Conservation (phyloP, 2,888 invertebrate species). For the Nymphalis c-album region DNA sequence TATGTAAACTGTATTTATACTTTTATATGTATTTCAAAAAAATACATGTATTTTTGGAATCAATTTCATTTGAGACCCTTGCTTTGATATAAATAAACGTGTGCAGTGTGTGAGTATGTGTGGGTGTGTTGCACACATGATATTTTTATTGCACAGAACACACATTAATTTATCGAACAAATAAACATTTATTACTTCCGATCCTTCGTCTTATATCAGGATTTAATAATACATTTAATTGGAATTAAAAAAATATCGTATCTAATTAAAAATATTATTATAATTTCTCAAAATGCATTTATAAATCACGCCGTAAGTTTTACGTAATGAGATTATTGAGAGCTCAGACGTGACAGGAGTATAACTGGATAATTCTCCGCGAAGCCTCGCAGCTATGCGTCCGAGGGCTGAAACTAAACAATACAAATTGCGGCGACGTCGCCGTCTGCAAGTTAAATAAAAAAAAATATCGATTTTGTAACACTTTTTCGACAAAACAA, state of each 20-base stretch:
- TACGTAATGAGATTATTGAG: slow-evolving; percentile 53
- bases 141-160: too few relatives aligned
- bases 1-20: too few relatives aligned
- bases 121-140: too few relatives aligned
- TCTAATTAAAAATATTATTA: neutral
- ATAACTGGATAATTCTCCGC: slow-evolving; percentile 55
- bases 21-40: too few relatives aligned
- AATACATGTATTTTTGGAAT: too few relatives aligned
- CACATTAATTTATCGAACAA: too few relatives aligned
- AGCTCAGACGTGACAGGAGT: slow-evolving; percentile 46
- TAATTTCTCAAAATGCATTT: neutral
- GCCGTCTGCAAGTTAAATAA: neutral
- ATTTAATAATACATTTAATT: too few relatives aligned
- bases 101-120: too few relatives aligned
- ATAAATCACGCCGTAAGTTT: neutral
- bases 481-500: neutral
- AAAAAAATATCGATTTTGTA: neutral
- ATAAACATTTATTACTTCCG: too few relatives aligned
- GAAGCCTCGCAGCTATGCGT: slow-evolving; percentile 45
- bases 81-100: too few relatives aligned
- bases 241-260: slow-evolving; percentile 4
- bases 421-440: slow-evolving; percentile 26
- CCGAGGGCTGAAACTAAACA: slow-evolving; percentile 21
- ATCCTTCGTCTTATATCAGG: too few relatives aligned
- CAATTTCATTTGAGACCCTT: too few relatives aligned